These are phyloP conservation scores for Echinarachnius parma DNA, from an alignment of 53 echinoderm and acorn worm genomes.

Conservation along the genomic window DNA sequence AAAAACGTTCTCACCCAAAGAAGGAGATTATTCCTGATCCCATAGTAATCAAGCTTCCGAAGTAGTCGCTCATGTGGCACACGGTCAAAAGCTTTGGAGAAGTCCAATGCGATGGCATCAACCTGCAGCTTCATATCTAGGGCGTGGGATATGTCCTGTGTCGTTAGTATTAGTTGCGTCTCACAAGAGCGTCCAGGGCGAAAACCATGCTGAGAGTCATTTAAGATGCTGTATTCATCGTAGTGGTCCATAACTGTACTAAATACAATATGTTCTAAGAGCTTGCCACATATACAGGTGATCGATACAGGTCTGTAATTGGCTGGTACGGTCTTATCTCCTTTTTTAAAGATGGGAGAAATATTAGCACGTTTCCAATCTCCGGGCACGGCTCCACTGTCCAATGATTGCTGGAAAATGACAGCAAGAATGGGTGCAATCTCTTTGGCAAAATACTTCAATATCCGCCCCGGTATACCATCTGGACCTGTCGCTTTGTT, in stretches of 20 bases:
- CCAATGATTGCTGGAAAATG: slow-evolving; percentile 56
- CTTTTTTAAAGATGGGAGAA: slow-evolving; percentile 46
- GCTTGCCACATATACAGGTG: slow-evolving; percentile 30
- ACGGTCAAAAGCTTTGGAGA: slow-evolving; percentile 44
- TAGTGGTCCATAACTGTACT: slow-evolving; percentile 52
- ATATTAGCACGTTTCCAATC: slow-evolving; percentile 44
- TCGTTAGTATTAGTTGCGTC: slow-evolving; percentile 40
- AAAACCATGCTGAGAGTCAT: slow-evolving; percentile 47
- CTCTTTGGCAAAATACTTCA: slow-evolving; percentile 28
- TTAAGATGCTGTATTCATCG: slow-evolving; percentile 33
- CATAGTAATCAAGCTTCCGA: no score
- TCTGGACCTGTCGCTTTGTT: slow-evolving; percentile 49
- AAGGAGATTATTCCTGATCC: no score
- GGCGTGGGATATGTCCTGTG: slow-evolving; percentile 39
- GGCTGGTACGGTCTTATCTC: slow-evolving; percentile 24
- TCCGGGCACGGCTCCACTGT: slow-evolving; percentile 36
- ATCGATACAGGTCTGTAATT: slow-evolving; percentile 47
- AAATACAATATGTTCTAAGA: slow-evolving; percentile 48
- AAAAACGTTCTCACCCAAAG: no score
- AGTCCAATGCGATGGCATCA: slow-evolving; percentile 47
- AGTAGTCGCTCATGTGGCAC: no score
- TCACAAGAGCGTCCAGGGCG: slow-evolving; percentile 51
- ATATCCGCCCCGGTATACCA: slow-evolving; percentile 33
- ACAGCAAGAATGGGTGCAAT: slow-evolving; percentile 39
- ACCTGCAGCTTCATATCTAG: slow-evolving; percentile 45